A percentile compares a stretch with the other conserved stretches of the same genome.
phyloP scores from a whole-genome alignment of 2,113 vertebrate species.

The Lophius piscatorius region DNA sequence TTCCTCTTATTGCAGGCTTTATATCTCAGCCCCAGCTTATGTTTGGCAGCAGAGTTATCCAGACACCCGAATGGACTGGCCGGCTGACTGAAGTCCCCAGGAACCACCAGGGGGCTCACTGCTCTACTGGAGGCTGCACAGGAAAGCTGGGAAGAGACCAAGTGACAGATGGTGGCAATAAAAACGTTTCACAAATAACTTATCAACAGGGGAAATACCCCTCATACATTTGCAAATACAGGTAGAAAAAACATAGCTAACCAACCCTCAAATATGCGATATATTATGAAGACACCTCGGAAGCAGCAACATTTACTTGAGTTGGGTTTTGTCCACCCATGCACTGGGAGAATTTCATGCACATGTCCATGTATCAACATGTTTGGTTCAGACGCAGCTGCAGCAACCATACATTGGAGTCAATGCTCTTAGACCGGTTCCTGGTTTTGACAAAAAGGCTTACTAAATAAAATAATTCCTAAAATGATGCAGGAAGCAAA shows the following conservation, averaged over 20 bases:
- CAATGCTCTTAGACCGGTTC: background rate
- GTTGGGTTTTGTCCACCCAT: background rate
- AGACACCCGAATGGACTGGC: conserved; percentile 81
- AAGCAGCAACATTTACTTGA: background rate
- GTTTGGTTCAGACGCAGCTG: conserved; percentile 11
- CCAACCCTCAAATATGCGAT: background rate
- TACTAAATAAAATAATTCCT: background rate
- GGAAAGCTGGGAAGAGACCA: conserved; percentile 71
- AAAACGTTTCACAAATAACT: background rate
- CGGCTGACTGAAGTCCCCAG: conserved; percentile 80
- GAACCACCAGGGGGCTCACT: conserved; percentile 74
- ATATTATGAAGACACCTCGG: background rate
- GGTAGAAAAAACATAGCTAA: background rate
- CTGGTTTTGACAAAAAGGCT: background rate
- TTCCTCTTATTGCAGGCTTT: conserved; percentile 80
- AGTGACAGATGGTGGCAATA: conserved; percentile 5
- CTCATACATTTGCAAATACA: background rate
- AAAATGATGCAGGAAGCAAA: conserved; percentile 4
- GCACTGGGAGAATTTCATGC: conserved; percentile 18
- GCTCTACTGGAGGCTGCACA: conserved; percentile 76
- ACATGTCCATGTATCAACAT: conserved; percentile 11
- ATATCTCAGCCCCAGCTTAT: conserved; percentile 86
- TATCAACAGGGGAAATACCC: conserved; percentile 4
- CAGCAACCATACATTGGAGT: conserved; percentile 1
- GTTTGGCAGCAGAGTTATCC: conserved; percentile 87